phyloP scores from a whole-genome alignment of 2,797 vertebrate genomes.

The Moxostoma hubbsi region DNA sequence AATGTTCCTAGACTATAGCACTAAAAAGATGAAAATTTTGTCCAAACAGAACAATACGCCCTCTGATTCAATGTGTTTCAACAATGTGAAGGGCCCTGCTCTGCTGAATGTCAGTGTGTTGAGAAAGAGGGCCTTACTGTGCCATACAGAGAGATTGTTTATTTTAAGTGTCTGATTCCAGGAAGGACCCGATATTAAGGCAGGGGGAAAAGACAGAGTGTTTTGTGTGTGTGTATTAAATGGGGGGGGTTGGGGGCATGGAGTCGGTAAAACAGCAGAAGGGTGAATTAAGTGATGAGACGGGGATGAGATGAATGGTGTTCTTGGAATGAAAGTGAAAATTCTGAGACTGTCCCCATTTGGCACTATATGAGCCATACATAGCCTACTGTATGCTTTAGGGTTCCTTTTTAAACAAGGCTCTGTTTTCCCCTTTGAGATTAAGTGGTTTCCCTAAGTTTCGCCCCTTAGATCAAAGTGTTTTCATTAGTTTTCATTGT shows the following conservation, averaged over 20 bases:
- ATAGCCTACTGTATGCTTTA: slow-evolving; percentile 7
- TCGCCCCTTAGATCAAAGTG: slow-evolving; percentile 26
- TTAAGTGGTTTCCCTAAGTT: slow-evolving; percentile 26
- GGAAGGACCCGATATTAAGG: slow-evolving; percentile 22
- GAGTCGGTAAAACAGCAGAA: not conserved
- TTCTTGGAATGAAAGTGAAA: slow-evolving; percentile 42
- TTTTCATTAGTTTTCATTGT: slow-evolving; percentile 25
- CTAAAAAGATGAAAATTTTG: not conserved
- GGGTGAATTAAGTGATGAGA: slow-evolving; percentile 17
- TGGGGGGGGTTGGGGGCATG: not conserved
- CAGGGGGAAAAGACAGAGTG: slow-evolving; percentile 10
- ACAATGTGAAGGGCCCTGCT: not conserved
- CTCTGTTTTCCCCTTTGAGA: slow-evolving; percentile 45
- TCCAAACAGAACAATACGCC: not conserved
- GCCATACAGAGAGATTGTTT: slow-evolving; percentile 22
- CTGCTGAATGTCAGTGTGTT: not conserved
- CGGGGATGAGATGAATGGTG: slow-evolving; percentile 1
- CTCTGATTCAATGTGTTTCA: not conserved
- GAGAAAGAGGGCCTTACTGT: not conserved
- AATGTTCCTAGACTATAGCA: not conserved
- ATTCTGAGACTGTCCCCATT: slow-evolving; percentile 11
- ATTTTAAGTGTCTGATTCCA: slow-evolving; percentile 38
- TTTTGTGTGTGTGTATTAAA: not conserved
- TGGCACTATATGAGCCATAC: slow-evolving; percentile 19
- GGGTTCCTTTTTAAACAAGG: slow-evolving; percentile 33